Base-by-base conservation (phyloP, 2,888 invertebrate species). In the Sabatieria punctata region DNA sequence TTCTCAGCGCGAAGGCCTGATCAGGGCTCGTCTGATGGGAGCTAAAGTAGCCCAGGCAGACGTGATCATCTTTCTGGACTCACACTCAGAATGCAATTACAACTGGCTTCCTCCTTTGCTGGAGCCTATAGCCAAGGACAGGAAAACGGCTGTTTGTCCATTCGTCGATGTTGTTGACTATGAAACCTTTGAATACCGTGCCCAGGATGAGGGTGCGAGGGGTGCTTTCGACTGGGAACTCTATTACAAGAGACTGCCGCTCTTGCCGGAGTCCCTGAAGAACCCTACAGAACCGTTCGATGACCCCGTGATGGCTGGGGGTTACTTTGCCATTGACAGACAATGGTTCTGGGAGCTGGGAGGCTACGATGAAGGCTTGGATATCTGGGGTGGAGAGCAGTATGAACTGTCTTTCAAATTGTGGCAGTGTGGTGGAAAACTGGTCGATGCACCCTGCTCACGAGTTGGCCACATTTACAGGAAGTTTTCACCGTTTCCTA, bases 361-460 rank as follows among this genome's bases (percentile, higher is more conserved):
- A 1, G 89, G 89, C 0, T 85, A 85, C 60, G 85, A 86, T 60
- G 78, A 79, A 30, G 83, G 84, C 0, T 69, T 86, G 2, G 84
- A 86, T 58, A 88, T 91, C 54, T 91, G 91, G 89, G 91, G 91
- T 23, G 89, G 89, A 0, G 91, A 91, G 66, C 89, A 91, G 65
- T 91, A 88, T 60, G 89, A 91, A 63, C 73, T 91, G 15, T 88
- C 88, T 50, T 91, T 91, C 60, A 89, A 89, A 75, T 79, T 89
- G 45, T 91, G 91, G 89, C 88, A 88, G 70, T 91, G 89, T 65
- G 85, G 85, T n/a, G 89, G 89, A 0, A 75, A 77, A 55, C 79
- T 91, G 81, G 72, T 81, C 50, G 89, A 91, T 71, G 82, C 84
- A 15, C 85, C 89, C 2, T 91, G 89, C 61, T 85, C 88, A 0